A percentile compares a stretch with the other conserved stretches of the same genome.
These are phyloP conservation scores for Oryzias celebensis DNA, from an alignment of 2,113 vertebrate genomes.

Conservation along the genomic window DNA sequence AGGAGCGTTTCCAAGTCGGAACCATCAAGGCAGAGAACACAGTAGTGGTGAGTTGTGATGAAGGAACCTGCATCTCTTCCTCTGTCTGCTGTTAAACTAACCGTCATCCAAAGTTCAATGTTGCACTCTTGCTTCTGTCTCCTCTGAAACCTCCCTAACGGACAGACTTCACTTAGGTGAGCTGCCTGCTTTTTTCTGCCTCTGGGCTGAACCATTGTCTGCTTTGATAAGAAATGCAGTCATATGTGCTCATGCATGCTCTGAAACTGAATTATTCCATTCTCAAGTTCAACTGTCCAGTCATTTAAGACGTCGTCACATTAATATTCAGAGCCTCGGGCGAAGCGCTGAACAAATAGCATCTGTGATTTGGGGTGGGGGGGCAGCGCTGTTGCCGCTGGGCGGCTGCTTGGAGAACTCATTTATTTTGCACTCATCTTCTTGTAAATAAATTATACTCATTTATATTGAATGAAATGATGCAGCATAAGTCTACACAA, in stretches of 20 bases:
- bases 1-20: conserved; percentile 87
- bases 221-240: no score
- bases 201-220: no score
- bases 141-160: conserved; percentile 83
- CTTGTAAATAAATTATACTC: conserved; percentile 57
- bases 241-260: background rate
- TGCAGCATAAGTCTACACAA: conserved; percentile 38
- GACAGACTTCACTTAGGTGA: conserved; percentile 97
- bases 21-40: conserved; percentile 93
- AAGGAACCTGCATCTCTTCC: no score
- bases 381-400: conserved; percentile 32
- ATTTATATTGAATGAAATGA: conserved; percentile 37
- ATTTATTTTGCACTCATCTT: conserved; percentile 42
- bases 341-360: conserved; percentile 55
- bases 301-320: conserved; percentile 57
- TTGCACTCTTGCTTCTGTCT: conserved; percentile 72
- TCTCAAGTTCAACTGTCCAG: conserved; percentile 17
- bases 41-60: conserved; percentile 83
- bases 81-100: no score
- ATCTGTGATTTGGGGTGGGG: conserved; percentile 59
- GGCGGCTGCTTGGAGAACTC: conserved; percentile 44
- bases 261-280: conserved; percentile 35
- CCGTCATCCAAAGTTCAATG: no score
- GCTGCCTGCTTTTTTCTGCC: conserved; percentile 34
- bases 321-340: conserved; percentile 62